These are phyloP conservation scores for Cyaniris semiargus DNA, from an alignment of 2,888 invertebrate species.

Conservation along the genomic window DNA sequence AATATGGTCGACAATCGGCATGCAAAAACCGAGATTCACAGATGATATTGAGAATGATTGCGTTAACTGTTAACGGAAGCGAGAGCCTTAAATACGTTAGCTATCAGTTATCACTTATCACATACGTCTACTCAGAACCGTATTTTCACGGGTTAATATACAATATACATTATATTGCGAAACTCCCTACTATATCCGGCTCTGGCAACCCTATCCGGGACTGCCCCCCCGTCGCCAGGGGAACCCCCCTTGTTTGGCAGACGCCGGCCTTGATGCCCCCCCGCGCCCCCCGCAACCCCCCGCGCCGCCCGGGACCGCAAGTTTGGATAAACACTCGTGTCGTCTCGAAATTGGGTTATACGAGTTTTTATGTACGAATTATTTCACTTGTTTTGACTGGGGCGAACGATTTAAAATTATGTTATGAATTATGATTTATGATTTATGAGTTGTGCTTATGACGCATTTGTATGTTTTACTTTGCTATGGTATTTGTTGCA, in stretches of 20 bases:
- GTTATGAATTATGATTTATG: not conserved
- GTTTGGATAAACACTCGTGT: slow-evolving; percentile 75
- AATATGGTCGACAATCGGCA: too few species aligned
- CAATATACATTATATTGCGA: not conserved
- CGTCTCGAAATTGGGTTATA: slow-evolving; percentile 75
- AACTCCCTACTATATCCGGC: not conserved
- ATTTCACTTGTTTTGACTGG: slow-evolving; percentile 29
- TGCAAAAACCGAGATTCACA: too few species aligned
- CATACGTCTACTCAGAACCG: too few species aligned
- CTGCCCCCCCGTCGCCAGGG: slow-evolving; percentile 71
- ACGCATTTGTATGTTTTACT: not conserved
- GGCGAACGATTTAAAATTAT: not conserved
- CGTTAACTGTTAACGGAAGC: too few species aligned
- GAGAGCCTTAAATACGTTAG: too few species aligned
- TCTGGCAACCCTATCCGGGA: slow-evolving; percentile 43
- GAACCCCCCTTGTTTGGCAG: slow-evolving; percentile 78
- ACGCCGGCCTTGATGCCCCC: slow-evolving; percentile 79
- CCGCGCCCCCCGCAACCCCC: slow-evolving; percentile 56
- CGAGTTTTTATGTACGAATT: slow-evolving; percentile 49
- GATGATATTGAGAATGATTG: too few species aligned
- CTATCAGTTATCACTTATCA: too few species aligned
- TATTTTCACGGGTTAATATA: not conserved
- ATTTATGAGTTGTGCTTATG: not conserved
- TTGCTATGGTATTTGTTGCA: not conserved
- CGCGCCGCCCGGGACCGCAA: slow-evolving; percentile 68